Evolutionary conservation across 2,113 vertebrate species (phyloP).

Genomic region (Thalassoma bifasciatum): DNA sequence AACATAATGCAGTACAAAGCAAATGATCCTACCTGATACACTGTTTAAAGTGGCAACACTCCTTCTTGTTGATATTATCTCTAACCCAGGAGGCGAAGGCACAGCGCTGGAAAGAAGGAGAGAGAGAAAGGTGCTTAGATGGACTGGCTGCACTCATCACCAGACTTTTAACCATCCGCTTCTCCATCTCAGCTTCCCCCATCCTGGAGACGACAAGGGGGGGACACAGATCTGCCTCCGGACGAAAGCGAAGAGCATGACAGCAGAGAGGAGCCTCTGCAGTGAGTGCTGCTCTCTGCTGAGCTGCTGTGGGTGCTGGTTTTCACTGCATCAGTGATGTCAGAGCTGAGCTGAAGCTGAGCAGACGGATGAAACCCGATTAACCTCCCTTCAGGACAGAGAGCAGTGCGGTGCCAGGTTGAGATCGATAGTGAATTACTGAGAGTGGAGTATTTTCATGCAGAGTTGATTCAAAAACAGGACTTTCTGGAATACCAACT

Average conservation of each 20-base stretch:
- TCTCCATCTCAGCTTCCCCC: constrained; percentile 36
- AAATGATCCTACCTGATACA: constrained; percentile 70
- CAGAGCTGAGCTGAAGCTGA: constrained; percentile 42
- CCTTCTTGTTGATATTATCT: constrained; percentile 89
- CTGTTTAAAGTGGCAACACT: constrained; percentile 87
- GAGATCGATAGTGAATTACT: constrained; percentile 32
- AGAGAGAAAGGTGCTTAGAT: constrained; percentile 41
- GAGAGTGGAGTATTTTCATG: neutral
- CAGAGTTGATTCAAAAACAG: too few species aligned
- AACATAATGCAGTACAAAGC: neutral
- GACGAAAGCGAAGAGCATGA: constrained; percentile 15
- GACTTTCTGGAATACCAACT: too few species aligned
- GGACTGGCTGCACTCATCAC: constrained; percentile 12
- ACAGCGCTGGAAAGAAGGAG: constrained; percentile 70
- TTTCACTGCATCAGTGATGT: constrained; percentile 71
- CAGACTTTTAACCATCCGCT: constrained; percentile 5
- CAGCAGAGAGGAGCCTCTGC: constrained; percentile 43
- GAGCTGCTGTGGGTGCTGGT: constrained; percentile 1
- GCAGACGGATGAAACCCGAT: constrained; percentile 16
- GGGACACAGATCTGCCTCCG: neutral
- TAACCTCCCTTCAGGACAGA: neutral
- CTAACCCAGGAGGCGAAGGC: constrained; percentile 84
- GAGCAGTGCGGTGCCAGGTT: neutral
- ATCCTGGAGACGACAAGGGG: constrained; percentile 41
- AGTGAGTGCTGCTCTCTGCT: constrained; percentile 25